These are phyloP conservation scores for Lasius platythorax DNA, from an alignment of 2,888 invertebrate species.

Conservation along the genomic window DNA sequence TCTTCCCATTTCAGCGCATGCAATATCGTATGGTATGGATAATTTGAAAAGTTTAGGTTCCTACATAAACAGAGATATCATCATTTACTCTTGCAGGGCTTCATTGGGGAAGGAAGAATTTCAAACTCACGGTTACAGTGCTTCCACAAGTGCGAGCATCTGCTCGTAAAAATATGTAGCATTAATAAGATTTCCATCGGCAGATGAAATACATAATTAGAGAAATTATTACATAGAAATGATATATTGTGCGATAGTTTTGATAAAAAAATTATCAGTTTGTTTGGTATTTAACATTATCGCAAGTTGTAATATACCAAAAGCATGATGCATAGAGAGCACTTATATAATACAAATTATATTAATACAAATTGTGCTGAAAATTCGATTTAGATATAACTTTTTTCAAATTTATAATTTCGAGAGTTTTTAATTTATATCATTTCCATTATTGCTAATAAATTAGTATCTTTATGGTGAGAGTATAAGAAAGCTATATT, in stretches of 20 bases:
- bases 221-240: neutral
- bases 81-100: conserved; percentile 25
- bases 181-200: conserved; percentile 1
- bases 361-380: neutral
- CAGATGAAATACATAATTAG: neutral
- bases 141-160: conserved; percentile 29
- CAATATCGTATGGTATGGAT: conserved; percentile 32
- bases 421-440: neutral
- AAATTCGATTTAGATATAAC: neutral
- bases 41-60: conserved; percentile 56
- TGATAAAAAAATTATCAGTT: neutral
- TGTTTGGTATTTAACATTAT: neutral
- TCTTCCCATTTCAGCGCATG: conserved; percentile 8
- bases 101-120: conserved; percentile 26
- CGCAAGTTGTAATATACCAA: neutral
- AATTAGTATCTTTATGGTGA: conserved; percentile 16
- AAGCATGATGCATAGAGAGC: neutral
- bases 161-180: neutral
- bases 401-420: conserved; percentile 3
- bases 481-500: neutral
- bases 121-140: conserved; percentile 39
- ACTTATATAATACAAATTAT: neutral
- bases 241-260: neutral
- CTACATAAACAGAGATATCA: conserved; percentile 11
- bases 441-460: neutral